Conservation (phyloP, 1,140 invertebrate species). For the Coboldia fuscipes region DNA sequence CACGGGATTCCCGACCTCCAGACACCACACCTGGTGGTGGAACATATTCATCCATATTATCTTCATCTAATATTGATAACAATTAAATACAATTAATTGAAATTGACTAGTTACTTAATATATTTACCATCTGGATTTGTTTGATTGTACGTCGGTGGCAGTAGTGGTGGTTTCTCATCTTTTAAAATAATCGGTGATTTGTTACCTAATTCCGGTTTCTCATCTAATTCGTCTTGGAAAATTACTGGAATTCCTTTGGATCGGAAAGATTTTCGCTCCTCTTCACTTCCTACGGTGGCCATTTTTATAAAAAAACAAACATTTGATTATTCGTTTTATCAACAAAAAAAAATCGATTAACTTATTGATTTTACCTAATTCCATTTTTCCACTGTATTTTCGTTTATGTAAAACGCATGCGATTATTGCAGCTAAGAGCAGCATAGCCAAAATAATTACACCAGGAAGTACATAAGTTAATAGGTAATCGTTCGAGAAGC, state of each 20-base stretch:
- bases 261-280: conserved; percentile 59
- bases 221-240: conserved; percentile 83
- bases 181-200: conserved; percentile 82
- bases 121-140: conserved; percentile 16
- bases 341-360: not conserved
- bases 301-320: conserved; percentile 6
- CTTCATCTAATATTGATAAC: conserved; percentile 19
- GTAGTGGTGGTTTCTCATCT: conserved; percentile 74
- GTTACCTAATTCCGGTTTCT: conserved; percentile 66
- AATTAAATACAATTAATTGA: conserved; percentile 17
- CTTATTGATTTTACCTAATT: conserved; percentile 28
- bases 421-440: conserved; percentile 64
- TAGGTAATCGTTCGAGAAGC: conserved; percentile 45
- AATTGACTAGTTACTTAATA: not conserved
- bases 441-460: conserved; percentile 73
- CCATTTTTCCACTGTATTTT: conserved; percentile 62
- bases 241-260: conserved; percentile 87
- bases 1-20: conserved; percentile 37
- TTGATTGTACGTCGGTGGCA: conserved; percentile 32
- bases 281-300: conserved; percentile 48
- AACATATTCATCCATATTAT: conserved; percentile 44
- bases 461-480: conserved; percentile 79
- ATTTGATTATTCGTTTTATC: not conserved
- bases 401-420: conserved; percentile 74
- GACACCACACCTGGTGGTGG: conserved; percentile 59